phyloP scores from a whole-genome alignment of 1,140 invertebrate species.

The Subanguina moxae region DNA sequence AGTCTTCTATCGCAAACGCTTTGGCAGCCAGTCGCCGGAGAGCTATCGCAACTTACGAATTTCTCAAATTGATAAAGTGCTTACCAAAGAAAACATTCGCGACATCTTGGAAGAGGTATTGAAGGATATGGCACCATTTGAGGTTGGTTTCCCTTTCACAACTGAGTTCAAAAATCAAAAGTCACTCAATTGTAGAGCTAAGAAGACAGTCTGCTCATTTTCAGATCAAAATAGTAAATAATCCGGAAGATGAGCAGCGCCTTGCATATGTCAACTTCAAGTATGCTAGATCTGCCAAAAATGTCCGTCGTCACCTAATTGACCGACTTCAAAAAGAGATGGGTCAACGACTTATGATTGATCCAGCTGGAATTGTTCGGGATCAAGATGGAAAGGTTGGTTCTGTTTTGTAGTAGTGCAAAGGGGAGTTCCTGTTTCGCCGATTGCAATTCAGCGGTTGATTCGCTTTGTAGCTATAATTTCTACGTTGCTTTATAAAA shows the following conservation, averaged over 20 bases:
- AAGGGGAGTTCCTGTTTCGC: too few species aligned
- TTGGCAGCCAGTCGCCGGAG: slow-evolving; percentile 37
- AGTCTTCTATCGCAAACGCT: slow-evolving; percentile 32
- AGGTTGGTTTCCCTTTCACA: slow-evolving; percentile 22
- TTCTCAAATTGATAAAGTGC: slow-evolving; percentile 13
- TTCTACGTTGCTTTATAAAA: too few species aligned
- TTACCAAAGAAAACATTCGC: slow-evolving; percentile 29
- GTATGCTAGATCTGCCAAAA: slow-evolving; percentile 20
- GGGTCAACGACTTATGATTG: slow-evolving; percentile 18
- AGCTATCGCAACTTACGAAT: slow-evolving; percentile 34
- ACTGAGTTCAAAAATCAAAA: slow-evolving; percentile 7
- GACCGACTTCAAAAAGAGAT: slow-evolving; percentile 15
- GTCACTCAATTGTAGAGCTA: neutral
- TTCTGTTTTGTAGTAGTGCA: too few species aligned
- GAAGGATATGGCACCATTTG: slow-evolving; percentile 30
- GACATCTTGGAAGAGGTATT: slow-evolving; percentile 30
- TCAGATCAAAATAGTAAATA: slow-evolving; percentile 36
- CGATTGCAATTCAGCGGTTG: too few species aligned
- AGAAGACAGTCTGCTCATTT: slow-evolving; percentile 5
- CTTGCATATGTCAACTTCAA: slow-evolving; percentile 39
- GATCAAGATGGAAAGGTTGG: slow-evolving; percentile 33
- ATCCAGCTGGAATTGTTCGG: slow-evolving; percentile 32
- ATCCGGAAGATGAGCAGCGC: slow-evolving; percentile 32
- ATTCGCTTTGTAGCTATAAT: too few species aligned
- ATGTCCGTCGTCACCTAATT: slow-evolving; percentile 19